Evolutionary conservation across 2,888 invertebrate genomes (phyloP).

Genomic region (Silvanus unidentatus): DNA sequence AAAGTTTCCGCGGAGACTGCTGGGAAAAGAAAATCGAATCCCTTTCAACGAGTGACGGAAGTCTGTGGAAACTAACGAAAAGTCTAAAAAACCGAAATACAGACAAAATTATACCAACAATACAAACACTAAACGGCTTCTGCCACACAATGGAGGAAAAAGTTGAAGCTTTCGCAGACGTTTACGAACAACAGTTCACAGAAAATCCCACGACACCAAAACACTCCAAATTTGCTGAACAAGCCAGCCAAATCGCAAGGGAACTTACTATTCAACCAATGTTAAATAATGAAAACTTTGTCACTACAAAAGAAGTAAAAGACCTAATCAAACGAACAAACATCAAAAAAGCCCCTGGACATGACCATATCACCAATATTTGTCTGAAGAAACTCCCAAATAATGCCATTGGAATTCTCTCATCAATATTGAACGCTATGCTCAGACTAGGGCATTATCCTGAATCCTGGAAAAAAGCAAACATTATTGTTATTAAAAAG

Average conservation of each 20-base stretch:
- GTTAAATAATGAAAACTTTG: no score
- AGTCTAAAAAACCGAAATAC: neutral
- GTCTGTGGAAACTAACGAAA: neutral
- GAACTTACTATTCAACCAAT: no score
- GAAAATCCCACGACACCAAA: neutral
- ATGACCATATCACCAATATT: neutral
- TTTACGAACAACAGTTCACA: neutral
- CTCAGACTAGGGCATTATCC: neutral
- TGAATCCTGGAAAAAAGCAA: neutral
- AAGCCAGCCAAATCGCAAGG: no score
- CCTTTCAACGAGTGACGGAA: neutral
- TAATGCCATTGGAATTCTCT: neutral
- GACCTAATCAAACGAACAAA: no score
- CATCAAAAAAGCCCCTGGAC: no score
- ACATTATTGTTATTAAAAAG: conserved; percentile 1
- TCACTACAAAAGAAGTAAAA: no score
- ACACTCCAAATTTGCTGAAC: neutral
- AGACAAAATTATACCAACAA: neutral
- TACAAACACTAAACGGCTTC: neutral
- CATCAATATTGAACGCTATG: neutral
- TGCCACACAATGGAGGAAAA: neutral
- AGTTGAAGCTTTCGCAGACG: conserved; percentile 1
- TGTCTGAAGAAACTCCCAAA: neutral
- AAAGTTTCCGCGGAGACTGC: no score
- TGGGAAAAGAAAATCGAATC: no score